Evolutionary conservation across 2,888 invertebrate genomes (phyloP), one percentile per base, ranked within the genome.

Genomic region (Magallana nippona): DNA sequence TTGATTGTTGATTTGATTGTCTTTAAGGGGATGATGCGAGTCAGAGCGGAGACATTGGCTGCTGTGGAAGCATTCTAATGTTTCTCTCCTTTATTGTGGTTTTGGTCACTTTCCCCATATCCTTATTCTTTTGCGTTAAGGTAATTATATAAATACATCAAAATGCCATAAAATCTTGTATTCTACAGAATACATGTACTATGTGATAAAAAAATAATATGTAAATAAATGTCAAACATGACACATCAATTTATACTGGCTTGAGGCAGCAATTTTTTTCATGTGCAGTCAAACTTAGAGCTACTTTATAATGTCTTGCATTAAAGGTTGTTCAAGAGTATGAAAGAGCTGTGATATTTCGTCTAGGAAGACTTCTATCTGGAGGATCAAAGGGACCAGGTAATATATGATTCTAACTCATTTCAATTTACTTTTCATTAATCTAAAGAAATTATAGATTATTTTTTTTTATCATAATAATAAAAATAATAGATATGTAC

Each of bases 291-390:
- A 44, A 44, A 44, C 44, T 44, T 27, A 27, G 27, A 27, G 27
- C 5, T 44, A 44, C 44, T 44, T 44, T 19, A 17, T 5, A 60
- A 10, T 60, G 22, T 22, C 13, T 13, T 63, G 11, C n/a, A 13
- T 71, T 22, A 10, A 89, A 98, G 98, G 98, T 98, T 71, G 98
- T 98, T 2, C 98, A 98, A 93, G 98, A 98, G 93, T 98, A 98
- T 94, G 98, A 98, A 94, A 95, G 98, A 87, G 98, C 98, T 0
- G 98, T 98, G 55, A 98, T 98, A 94, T 98, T 98, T 94, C 96
- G 98, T 79, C 95, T 98, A 84, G 98, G 98, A 10, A 96, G 98
- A 84, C 95, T 98, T 55, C 95, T 98, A 83, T 96, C 97, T 1
- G 98, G 98, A 27, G 98, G 98, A 27, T 98, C 98, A 11, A 98